Evolutionary conservation across 2,888 invertebrate genomes (phyloP).

Genomic region (Andrena bicolor): DNA sequence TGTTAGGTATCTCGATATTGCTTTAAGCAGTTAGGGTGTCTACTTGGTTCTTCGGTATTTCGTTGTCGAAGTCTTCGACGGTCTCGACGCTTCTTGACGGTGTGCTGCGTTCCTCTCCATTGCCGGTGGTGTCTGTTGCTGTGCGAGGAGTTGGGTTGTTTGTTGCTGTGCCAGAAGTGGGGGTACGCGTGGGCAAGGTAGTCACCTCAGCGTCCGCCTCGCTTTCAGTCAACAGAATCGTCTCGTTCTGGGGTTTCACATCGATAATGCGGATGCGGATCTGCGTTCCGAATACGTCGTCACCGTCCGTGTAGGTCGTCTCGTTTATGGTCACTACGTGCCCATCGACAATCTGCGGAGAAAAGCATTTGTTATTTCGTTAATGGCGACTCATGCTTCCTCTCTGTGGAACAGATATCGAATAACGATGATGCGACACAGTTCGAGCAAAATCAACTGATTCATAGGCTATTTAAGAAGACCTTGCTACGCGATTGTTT

Average conservation of each 20-base stretch:
- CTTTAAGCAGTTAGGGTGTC: conserved; percentile 79
- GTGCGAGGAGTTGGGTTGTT: too few relatives aligned
- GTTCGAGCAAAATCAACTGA: too few relatives aligned
- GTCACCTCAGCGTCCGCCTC: conserved; percentile 63
- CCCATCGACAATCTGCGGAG: conserved; percentile 85
- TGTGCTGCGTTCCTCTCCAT: conserved; percentile 65
- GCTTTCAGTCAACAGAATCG: conserved; percentile 42
- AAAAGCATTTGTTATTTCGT: background rate
- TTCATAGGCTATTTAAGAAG: too few relatives aligned
- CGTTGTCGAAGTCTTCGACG: conserved; percentile 83
- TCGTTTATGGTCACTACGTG: conserved; percentile 87
- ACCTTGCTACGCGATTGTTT: too few relatives aligned
- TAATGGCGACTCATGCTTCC: background rate
- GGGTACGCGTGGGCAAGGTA: conserved; percentile 13
- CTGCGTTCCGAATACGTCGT: conserved; percentile 81
- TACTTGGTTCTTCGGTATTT: conserved; percentile 79
- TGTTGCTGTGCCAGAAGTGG: too few relatives aligned
- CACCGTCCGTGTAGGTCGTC: conserved; percentile 85
- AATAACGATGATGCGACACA: background rate
- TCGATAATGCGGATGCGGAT: conserved; percentile 86
- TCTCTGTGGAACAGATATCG: background rate
- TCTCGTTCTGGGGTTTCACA: conserved; percentile 83
- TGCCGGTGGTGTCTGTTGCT: background rate
- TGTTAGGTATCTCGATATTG: background rate
- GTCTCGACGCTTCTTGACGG: conserved; percentile 78